Percentiles rank a stretch among this genome's conserved stretches.
Evolutionary conservation across 2,797 vertebrate species (phyloP).

Genomic region (Dryobates pubescens): DNA sequence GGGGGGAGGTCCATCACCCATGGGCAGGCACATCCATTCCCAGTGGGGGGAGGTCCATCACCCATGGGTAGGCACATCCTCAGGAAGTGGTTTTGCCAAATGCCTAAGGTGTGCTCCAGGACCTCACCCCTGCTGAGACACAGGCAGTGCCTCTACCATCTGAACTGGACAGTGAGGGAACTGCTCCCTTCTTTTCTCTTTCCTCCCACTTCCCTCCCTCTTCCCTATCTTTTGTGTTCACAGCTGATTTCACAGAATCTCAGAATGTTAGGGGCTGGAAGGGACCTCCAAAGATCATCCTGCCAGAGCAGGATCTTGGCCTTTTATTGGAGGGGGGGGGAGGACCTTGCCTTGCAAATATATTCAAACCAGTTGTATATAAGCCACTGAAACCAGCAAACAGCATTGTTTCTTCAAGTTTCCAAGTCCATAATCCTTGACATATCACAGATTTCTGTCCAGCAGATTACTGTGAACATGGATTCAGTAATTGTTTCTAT

Average conservation of each 20-base stretch:
- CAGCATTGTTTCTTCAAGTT: neutral
- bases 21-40: neutral
- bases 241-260: neutral
- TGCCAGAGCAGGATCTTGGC: neutral
- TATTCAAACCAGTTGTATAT: neutral
- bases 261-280: too few relatives aligned
- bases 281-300: too few relatives aligned
- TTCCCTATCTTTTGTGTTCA: neutral
- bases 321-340: neutral
- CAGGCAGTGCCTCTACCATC: accelerated
- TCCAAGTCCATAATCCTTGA: neutral
- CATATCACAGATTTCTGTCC: neutral
- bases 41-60: too few relatives aligned
- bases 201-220: neutral
- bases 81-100: neutral
- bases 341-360: neutral
- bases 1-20: accelerated
- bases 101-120: accelerated
- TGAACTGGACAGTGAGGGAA: neutral
- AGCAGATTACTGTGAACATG: neutral
- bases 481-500: neutral
- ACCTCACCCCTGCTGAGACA: accelerated
- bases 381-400: neutral
- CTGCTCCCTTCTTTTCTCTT: neutral
- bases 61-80: too few relatives aligned